Evolutionary conservation across 2,888 invertebrate genomes (phyloP).

Genomic region (Euzetes globulus): DNA sequence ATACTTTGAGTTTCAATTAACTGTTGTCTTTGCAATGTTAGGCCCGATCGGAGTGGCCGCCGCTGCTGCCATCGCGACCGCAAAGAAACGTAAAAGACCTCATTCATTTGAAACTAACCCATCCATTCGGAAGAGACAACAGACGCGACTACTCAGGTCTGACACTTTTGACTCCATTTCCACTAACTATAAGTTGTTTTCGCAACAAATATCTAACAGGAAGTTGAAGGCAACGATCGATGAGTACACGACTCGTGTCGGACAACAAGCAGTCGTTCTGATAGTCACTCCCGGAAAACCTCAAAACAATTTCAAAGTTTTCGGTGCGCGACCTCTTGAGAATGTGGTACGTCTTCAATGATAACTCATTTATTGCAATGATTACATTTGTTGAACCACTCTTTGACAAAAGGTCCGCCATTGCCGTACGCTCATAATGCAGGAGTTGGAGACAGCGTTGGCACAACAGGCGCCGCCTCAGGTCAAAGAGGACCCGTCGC

Average conservation of each 20-base stretch:
- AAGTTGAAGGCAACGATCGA: constrained; percentile 66
- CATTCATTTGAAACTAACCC: constrained; percentile 97
- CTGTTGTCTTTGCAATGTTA: constrained; percentile 46
- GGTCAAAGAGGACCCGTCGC: constrained; percentile 76
- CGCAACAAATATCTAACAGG: constrained; percentile 42
- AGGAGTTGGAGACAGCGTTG: constrained; percentile 83
- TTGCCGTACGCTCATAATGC: constrained; percentile 82
- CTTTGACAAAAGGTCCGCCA: constrained; percentile 61
- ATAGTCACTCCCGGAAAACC: constrained; percentile 95
- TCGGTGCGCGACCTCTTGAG: constrained; percentile 89
- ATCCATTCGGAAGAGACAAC: constrained; percentile 87
- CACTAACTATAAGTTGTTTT: constrained; percentile 28
- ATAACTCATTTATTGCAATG: neutral
- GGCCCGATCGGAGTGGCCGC: constrained; percentile 93
- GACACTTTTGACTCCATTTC: constrained; percentile 46
- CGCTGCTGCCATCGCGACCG: constrained; percentile 90
- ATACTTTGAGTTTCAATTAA: constrained; percentile 8
- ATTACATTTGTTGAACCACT: constrained; percentile 4
- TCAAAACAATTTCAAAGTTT: constrained; percentile 90
- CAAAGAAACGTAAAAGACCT: constrained; percentile 86
- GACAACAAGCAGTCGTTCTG: constrained; percentile 91
- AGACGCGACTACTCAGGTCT: constrained; percentile 68
- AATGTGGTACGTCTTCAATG: constrained; percentile 62
- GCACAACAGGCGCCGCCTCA: constrained; percentile 86
- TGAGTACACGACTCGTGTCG: constrained; percentile 92